Evolutionary conservation across 2,797 vertebrate genomes (phyloP), one percentile per base, ranked within the genome.

Genomic region (Myotis findleyi): DNA sequence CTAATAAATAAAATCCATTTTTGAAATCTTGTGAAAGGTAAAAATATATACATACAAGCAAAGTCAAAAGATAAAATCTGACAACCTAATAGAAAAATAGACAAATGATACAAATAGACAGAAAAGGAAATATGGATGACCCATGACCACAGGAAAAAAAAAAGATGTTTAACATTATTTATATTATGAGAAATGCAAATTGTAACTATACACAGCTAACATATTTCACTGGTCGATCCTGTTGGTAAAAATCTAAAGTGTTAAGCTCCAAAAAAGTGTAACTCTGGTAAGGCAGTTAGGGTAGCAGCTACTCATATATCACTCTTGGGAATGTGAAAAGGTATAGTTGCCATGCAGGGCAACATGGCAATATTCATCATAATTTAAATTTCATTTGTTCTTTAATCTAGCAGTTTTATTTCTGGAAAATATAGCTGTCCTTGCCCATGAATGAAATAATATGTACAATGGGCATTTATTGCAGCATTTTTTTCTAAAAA

Each of bases 341-440:
- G 9, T 92, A 25, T 7, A 59, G 9, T 79, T 71, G 44, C 25
- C 9, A 18, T 77, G 66, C 44, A 89, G 21, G 7, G 8, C n/a
- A 41, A 55, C 2, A 44, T 87, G n/a, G 7, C 68, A 49, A 0
- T 87, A 77, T 8, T 62, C 57, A 3, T 88, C 57, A 69, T 16
- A 83, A 82, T 73, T 94, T 73, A 83, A 93, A 75, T 91, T 71
- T 53, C 33, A 41, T 84, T 93, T 87, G 33, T 77, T 55, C 36
- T 96, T 87, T 87, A 87, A 80, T 8, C 18, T 25, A 72, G 41
- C 33, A 62, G 1, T 94, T 92, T 90, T 90, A 47, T 68, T 83
- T 84, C 9, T 38, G 47, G 33, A 80, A 80, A 51, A 84, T 80
- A 41, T 85, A 62, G 30, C 13, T 57, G 1, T 57, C 44, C 14